phyloP scores from a whole-genome alignment of 2,113 vertebrate genomes.

The Rallus limicola region DNA sequence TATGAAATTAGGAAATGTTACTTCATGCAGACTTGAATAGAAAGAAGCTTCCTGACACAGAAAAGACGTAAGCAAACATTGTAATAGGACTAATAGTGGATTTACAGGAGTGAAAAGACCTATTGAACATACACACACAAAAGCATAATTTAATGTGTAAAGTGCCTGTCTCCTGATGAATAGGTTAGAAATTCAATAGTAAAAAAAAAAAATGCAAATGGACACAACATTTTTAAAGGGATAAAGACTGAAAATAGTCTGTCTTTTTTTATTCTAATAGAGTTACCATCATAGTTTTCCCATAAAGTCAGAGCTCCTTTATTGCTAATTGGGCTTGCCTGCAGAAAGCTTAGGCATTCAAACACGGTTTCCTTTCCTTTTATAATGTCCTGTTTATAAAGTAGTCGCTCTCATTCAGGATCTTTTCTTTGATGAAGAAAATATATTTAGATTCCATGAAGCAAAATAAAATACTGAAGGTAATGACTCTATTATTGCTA shows the following conservation, averaged over 20 bases:
- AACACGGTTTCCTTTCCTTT: background rate
- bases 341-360: background rate
- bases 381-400: background rate
- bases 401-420: background rate
- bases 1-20: constrained; percentile 48
- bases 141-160: constrained; percentile 37
- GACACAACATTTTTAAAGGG: constrained; percentile 33
- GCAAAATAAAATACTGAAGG: constrained; percentile 2
- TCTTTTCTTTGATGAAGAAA: constrained; percentile 20
- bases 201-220: constrained; percentile 16
- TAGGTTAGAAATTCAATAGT: constrained; percentile 31
- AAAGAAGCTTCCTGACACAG: constrained; percentile 37
- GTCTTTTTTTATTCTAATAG: constrained; percentile 16
- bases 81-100: constrained; percentile 30
- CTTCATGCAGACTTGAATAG: constrained; percentile 19
- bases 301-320: constrained; percentile 35
- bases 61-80: constrained; percentile 20
- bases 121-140: constrained; percentile 21
- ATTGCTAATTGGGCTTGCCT: constrained; percentile 16
- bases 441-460: background rate
- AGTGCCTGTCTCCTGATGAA: constrained; percentile 35
- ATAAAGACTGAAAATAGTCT: constrained; percentile 33
- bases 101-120: constrained; percentile 36
- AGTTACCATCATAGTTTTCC: background rate
- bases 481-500: background rate